phyloP scores from a whole-genome alignment of 2,797 vertebrate species.

The Xerus rutilus region DNA sequence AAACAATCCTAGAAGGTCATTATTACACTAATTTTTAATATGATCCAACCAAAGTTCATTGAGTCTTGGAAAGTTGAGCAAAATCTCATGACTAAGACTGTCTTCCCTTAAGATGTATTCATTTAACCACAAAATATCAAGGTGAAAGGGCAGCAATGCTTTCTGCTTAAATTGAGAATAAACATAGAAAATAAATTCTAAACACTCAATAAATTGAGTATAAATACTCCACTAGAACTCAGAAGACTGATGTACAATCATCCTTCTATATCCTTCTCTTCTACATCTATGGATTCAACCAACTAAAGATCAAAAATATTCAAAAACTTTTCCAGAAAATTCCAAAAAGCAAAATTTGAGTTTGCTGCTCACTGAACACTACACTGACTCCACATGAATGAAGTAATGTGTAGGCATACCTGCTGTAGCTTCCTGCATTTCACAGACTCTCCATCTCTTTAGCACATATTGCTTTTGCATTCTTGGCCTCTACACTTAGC shows the following conservation, averaged over 20 bases:
- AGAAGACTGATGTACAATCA: background rate
- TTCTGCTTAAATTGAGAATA: background rate
- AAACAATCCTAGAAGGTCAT: background rate
- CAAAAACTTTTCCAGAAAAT: background rate
- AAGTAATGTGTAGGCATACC: background rate
- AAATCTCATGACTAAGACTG: background rate
- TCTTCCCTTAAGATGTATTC: background rate
- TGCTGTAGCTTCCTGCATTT: background rate
- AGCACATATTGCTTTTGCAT: background rate
- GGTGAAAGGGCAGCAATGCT: background rate
- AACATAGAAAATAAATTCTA: background rate
- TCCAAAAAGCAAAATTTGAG: background rate
- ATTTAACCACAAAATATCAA: background rate
- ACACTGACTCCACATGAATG: background rate
- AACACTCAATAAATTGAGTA: background rate
- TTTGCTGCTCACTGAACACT: background rate
- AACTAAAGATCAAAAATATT: background rate
- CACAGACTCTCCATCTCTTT: background rate
- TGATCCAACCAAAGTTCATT: background rate
- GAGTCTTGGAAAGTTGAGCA: background rate
- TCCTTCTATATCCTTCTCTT: background rate
- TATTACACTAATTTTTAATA: background rate
- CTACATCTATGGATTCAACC: background rate
- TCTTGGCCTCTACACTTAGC: background rate
- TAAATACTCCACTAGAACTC: background rate